phyloP scores from a whole-genome alignment of 2,888 invertebrate genomes.

The Nycteola revayana region DNA sequence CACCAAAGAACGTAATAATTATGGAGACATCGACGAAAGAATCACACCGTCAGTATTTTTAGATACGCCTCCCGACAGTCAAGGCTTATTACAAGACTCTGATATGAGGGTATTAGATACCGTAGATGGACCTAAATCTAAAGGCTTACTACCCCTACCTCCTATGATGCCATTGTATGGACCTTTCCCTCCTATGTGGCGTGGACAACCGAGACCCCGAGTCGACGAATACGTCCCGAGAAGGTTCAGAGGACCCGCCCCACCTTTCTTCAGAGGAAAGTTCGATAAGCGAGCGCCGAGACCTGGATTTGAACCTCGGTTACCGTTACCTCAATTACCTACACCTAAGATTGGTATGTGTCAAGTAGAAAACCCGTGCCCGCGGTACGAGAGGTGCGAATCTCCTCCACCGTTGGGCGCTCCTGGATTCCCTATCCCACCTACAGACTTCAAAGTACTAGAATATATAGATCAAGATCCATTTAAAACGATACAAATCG shows the following conservation, averaged over 20 bases:
- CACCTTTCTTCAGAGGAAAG: conserved; percentile 58
- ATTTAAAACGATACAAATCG: conserved; percentile 91
- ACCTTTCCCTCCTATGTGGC: conserved; percentile 54
- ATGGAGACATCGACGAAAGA: conserved; percentile 79
- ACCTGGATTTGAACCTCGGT: conserved; percentile 51
- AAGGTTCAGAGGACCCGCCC: conserved; percentile 55
- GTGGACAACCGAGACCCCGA: conserved; percentile 58
- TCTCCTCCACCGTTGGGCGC: conserved; percentile 68
- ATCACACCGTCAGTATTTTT: conserved; percentile 56
- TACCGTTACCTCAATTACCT: conserved; percentile 52
- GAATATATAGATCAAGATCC: conserved; percentile 83
- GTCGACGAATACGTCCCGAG: conserved; percentile 58
- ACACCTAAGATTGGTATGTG: conserved; percentile 61
- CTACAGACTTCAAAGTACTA: conserved; percentile 59
- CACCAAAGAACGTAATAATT: conserved; percentile 55
- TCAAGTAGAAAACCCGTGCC: conserved; percentile 61
- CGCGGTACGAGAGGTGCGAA: conserved; percentile 54
- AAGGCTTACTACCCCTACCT: conserved; percentile 47
- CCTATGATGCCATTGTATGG: conserved; percentile 55
- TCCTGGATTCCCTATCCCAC: conserved; percentile 57
- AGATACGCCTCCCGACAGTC: conserved; percentile 56
- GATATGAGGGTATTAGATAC: conserved; percentile 63
- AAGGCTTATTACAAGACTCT: conserved; percentile 52
- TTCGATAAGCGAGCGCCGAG: conserved; percentile 56
- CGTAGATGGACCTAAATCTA: conserved; percentile 33